A percentile compares a stretch with the other conserved stretches of the same genome.
phyloP scores from a whole-genome alignment of 2,113 vertebrate species.

The Myiozetetes cayanensis region DNA sequence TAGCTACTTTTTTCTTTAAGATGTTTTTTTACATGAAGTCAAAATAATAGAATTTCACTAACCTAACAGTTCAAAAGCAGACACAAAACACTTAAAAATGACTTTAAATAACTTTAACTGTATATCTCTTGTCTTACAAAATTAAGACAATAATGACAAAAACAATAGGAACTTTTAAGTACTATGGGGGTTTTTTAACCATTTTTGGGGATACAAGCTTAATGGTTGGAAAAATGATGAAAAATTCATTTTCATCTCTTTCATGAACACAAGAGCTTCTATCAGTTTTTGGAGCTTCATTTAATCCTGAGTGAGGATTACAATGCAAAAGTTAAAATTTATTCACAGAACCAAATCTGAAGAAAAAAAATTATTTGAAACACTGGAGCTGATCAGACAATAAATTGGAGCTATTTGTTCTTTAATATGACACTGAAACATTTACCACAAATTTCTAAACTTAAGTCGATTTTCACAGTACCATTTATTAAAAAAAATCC shows the following conservation, averaged over 20 bases:
- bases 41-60: background rate
- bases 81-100: background rate
- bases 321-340: background rate
- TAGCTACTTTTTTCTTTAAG: background rate
- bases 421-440: background rate
- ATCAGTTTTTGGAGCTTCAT: background rate
- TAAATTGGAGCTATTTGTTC: background rate
- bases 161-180: background rate
- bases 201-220: background rate
- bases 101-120: background rate
- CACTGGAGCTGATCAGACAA: background rate
- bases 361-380: background rate
- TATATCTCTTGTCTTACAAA: background rate
- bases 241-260: background rate
- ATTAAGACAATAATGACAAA: background rate
- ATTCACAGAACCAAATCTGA: background rate
- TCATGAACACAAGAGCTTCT: background rate
- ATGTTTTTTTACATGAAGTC: background rate
- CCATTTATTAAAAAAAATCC: background rate
- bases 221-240: background rate
- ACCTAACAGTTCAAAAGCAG: background rate
- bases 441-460: background rate
- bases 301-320: background rate
- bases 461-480: background rate
- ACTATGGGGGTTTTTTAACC: rapidly evolving